Base-by-base conservation (phyloP, 2,113 vertebrate genomes). In the Mormyrus iriodes region DNA sequence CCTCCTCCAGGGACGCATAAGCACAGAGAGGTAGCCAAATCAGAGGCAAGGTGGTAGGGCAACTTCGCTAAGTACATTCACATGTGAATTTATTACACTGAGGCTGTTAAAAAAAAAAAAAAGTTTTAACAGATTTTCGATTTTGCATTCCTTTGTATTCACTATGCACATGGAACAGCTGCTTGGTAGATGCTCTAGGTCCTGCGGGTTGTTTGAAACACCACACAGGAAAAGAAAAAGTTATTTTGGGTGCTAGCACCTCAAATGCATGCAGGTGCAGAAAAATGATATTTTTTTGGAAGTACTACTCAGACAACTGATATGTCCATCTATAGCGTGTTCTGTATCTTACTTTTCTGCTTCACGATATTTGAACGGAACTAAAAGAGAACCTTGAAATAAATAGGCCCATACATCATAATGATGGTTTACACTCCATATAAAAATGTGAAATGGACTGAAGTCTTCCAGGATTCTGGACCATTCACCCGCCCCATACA, bases 1-100 rank as follows among this genome's bases (percentile, higher is more conserved):
- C 35, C 51, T 24, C 53, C 88, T 51, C 69, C 3, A 6, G 88
- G 88, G 88, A 88, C 51, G 35, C 31, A 42, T 27, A 42, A 69
- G 52, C 39, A 10, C 76, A 79, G 48, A 31, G 49, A 86, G 85
- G 86, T 87, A 53, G 24, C n/a, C 12, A 24, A 19, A 35, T 17
- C 24, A 21, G 19, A 46, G 73, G 53, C 15, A 15, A 65, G 39
- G 76, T 10, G 42, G 39, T 58, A 52, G n/a, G 27, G 52, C 35
- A 46, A 46, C 31, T 48, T 5, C 3, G 3, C 79, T 89, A 89
- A 84, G 79, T 55, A 79, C 35, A 85, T 85, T 89, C 88, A 85
- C 79, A 85, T 84, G 88, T 89, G 53, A 89, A 27, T 89, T 84
- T 61, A 89, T 85, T 89, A 89, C 24, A 10, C 17, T 6, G 3